Evolutionary conservation across 2,113 vertebrate genomes (phyloP), one percentile per base, ranked within the genome.

Genomic region (Vidua chalybeata): DNA sequence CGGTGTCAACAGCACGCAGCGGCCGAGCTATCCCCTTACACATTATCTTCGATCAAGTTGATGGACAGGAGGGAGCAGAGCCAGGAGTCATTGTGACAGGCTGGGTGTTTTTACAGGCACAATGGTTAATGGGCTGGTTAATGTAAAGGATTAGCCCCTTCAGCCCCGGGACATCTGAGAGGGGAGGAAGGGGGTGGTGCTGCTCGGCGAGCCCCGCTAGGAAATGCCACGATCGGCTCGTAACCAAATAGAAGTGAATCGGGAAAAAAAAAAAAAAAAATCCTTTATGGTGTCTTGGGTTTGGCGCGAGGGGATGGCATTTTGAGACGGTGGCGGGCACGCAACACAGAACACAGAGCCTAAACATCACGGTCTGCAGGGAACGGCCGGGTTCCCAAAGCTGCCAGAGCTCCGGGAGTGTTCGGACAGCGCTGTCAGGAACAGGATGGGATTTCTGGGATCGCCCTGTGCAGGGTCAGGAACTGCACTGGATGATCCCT

Each of bases 111-210:
- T 97, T 94, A 95, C 93, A 96, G 90, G 93, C 96, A 89, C 87
- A 85, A 90, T 92, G 62, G 96, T 97, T 97, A 97, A 97, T 96
- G 94, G 95, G 86, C 84, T 96, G 96, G 93, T 91, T 97, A 97
- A 96, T 97, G 95, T 96, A 91, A 93, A 96, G 97, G 96, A 97
- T 97, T 97, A 97, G 94, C 92, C 92, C 71, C 90, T 87, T 72
- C 92, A 86, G 94, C 89, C 82, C 66, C 4, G 2, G 68, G 92
- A 97, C 74, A 95, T 76, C 54, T 3, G 96, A 92, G 94, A 92
- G 85, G 55, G 80, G 35, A 83, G 61, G 64, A 28, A 87, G 52
- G 85, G 59, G 79, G 79, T n/a, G 79, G 37, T 3, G 16, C 54
- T 58, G 23, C 76, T 58, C 35, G 1, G 55, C 15, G 15, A 93